Evolutionary conservation across 2,888 invertebrate genomes (phyloP).

Genomic region (Sylvicola cinctus): DNA sequence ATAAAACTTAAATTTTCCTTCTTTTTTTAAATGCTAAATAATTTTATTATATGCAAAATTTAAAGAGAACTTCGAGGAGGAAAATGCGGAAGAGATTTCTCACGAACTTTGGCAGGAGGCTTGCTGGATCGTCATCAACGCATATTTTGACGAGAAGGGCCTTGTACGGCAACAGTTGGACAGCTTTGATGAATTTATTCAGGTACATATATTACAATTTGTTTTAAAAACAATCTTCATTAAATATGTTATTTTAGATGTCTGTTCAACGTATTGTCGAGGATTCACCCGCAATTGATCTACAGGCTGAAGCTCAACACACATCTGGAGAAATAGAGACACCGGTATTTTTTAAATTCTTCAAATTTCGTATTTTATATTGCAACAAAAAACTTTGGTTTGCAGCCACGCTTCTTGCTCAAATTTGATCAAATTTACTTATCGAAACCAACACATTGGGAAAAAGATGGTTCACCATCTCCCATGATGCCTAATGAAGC

Average conservation of each 20-base stretch:
- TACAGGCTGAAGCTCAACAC: constrained; percentile 96
- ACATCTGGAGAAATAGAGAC: constrained; percentile 80
- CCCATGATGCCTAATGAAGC: constrained; percentile 99
- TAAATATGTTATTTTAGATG: constrained; percentile 35
- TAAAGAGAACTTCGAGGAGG: constrained; percentile 53
- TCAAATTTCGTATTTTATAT: not conserved
- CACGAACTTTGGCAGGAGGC: constrained; percentile 99
- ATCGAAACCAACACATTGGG: constrained; percentile 99
- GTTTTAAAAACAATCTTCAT: not conserved
- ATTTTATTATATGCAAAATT: no score
- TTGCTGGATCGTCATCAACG: constrained; percentile 99
- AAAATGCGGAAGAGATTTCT: constrained; percentile 87
- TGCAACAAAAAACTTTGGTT: no score
- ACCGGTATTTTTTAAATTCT: constrained; percentile 28
- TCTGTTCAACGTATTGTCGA: constrained; percentile 98
- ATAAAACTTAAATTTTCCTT: no score
- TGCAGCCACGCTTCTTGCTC: constrained; percentile 65
- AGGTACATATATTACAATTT: constrained; percentile 18
- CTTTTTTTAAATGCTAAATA: constrained; percentile 2
- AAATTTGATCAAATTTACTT: constrained; percentile 99
- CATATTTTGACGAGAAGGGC: constrained; percentile 99
- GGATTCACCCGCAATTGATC: constrained; percentile 93
- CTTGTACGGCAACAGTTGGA: constrained; percentile 96
- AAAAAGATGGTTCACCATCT: constrained; percentile 97
- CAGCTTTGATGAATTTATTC: constrained; percentile 99